A percentile compares a stretch with the other conserved stretches of the same genome.
Evolutionary conservation across 2,113 vertebrate species (phyloP).

Genomic region (Martes martes): DNA sequence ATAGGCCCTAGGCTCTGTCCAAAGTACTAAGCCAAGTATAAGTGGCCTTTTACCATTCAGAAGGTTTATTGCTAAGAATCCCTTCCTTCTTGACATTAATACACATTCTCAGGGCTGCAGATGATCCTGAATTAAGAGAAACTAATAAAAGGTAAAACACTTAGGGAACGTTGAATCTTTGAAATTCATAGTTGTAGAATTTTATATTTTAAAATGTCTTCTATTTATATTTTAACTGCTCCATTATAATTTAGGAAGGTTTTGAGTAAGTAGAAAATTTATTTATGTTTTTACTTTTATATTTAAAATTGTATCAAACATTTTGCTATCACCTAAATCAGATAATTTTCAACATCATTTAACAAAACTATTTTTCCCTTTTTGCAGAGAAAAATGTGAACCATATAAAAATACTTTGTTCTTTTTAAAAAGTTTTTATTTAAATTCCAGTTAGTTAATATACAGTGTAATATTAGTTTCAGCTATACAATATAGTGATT

Average conservation of each 20-base stretch:
- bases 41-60: neutral
- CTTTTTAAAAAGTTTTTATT: neutral
- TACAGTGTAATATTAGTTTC: neutral
- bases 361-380: neutral
- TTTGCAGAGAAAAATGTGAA: neutral
- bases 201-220: neutral
- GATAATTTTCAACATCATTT: neutral
- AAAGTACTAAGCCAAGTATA: neutral
- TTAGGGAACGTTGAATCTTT: neutral
- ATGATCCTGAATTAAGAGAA: neutral
- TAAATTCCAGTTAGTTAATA: neutral
- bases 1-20: neutral
- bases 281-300: neutral
- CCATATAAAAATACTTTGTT: neutral
- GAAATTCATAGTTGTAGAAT: neutral
- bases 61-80: neutral
- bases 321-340: neutral
- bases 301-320: neutral
- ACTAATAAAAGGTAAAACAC: neutral
- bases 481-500: neutral
- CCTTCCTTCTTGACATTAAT: neutral
- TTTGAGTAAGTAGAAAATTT: neutral
- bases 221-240: neutral
- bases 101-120: neutral
- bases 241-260: neutral